Evolutionary conservation across 2,797 vertebrate genomes (phyloP), one percentile per base, ranked within the genome.

Genomic region (Gouania willdenowi): DNA sequence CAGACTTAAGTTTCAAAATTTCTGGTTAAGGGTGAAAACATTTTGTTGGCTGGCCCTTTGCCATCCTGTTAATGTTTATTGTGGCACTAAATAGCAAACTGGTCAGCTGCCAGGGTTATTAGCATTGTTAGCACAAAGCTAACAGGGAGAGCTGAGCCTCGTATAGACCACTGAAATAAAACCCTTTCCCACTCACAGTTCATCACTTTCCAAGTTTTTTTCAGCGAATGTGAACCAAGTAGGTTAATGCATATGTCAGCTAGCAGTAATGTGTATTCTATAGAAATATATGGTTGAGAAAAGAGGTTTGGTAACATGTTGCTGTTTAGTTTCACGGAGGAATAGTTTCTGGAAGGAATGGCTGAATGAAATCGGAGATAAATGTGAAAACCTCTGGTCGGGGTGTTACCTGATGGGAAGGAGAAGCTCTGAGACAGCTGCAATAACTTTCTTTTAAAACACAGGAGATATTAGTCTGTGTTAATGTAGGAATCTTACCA

Each of bases 261-360:
- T 80, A 66, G 65, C 55, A 77, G 67, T 87, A 87, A 88, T 81
- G 69, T 82, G 66, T 78, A 79, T 67, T 67, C 48, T 54, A 63
- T 41, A 69, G 49, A 66, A 65, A 53, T 71, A 50, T 56, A 71
- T 47, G 41, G 54, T 64, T 49, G 48, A 31, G 44, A 36, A 32
- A 47, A 75, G 69, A 55, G 67, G 75, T 71, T 66, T 48, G 50
- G 57, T 61, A 21, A 47, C 63, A 72, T 60, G 36, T 43, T 60
- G 40, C 26, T 46, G 55, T 80, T 71, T 53, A 66, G 54, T 72
- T 79, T 74, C 41, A 55, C 46, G 48, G 38, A 66, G 63, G n/a
- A n/a, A n/a, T n/a, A n/a, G n/a, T n/a, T n/a, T n/a, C n/a, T 52
- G 41, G 49, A 66, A 68, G 50, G 33, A 55, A 5, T 70, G 67